Conservation (phyloP, 2,113 vertebrate species). For the Nettapus auritus region DNA sequence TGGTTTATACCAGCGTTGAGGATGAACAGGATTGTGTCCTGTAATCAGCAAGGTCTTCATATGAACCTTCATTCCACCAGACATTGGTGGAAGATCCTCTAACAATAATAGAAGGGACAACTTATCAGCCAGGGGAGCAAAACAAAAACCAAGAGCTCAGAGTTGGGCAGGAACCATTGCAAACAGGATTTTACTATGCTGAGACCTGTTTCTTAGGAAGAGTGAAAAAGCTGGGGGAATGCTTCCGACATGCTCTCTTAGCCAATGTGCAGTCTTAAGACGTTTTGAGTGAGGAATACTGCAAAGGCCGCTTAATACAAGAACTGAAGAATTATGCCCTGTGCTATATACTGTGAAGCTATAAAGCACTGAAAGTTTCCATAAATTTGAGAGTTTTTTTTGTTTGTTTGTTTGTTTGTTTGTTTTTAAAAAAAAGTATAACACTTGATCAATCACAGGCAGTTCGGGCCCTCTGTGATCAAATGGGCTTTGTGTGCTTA, state of each 20-base stretch:
- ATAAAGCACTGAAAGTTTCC: neutral
- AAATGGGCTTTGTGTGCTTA: neutral
- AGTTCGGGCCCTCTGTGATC: neutral
- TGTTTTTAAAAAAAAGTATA: neutral
- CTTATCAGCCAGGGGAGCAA: neutral
- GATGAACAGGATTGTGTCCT: neutral
- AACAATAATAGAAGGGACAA: neutral
- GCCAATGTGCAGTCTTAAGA: neutral
- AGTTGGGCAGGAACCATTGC: neutral
- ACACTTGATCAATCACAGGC: neutral
- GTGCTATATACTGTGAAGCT: neutral
- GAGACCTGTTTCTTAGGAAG: neutral
- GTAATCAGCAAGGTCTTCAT: neutral
- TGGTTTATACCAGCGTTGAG: neutral
- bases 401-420: too few relatives aligned
- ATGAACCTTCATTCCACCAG: neutral
- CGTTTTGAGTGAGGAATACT: neutral
- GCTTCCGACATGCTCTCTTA: neutral
- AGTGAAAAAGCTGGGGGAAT: neutral
- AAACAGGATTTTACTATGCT: neutral
- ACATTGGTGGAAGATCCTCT: neutral
- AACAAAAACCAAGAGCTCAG: neutral
- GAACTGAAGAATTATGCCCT: neutral
- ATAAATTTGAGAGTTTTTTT: neutral
- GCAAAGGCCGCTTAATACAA: neutral